Evolutionary conservation across 2,797 vertebrate species (phyloP).

Genomic region (Tokudaia tokunoshimensis): DNA sequence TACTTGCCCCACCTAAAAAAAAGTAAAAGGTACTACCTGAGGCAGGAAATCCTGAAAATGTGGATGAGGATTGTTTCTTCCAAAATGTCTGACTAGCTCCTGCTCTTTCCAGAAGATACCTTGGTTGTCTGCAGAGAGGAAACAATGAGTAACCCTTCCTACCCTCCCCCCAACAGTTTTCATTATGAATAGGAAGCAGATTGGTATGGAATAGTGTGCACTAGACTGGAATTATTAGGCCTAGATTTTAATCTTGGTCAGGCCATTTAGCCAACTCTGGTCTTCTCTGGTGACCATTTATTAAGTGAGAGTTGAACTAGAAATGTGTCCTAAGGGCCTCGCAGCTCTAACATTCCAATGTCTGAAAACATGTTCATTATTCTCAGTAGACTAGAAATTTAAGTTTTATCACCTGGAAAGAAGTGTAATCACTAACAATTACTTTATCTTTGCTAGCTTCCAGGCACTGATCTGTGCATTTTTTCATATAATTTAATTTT

Average conservation of each 20-base stretch:
- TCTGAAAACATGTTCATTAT: constrained; percentile 44
- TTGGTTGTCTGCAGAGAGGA: constrained; percentile 25
- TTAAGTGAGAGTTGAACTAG: constrained; percentile 31
- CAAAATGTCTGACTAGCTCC: constrained; percentile 4
- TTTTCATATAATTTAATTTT: constrained; percentile 23
- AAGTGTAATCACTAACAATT: background rate
- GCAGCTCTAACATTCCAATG: background rate
- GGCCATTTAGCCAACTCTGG: background rate
- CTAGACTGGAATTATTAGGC: constrained; percentile 1
- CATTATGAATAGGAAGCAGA: background rate
- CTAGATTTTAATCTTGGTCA: constrained; percentile 17
- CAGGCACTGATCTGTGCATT: background rate
- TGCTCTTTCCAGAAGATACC: background rate
- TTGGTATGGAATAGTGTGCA: background rate
- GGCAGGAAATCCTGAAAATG: background rate
- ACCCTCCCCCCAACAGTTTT: background rate
- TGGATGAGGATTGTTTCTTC: background rate
- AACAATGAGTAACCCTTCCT: background rate
- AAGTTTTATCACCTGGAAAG: background rate
- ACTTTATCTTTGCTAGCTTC: background rate
- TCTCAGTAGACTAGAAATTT: constrained; percentile 1
- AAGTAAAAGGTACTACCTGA: background rate
- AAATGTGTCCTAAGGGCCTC: constrained; percentile 44
- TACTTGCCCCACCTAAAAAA: background rate
- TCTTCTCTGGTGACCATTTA: constrained; percentile 2